Base-by-base conservation (phyloP, 2,888 invertebrate species). In the Andrena dorsata region DNA sequence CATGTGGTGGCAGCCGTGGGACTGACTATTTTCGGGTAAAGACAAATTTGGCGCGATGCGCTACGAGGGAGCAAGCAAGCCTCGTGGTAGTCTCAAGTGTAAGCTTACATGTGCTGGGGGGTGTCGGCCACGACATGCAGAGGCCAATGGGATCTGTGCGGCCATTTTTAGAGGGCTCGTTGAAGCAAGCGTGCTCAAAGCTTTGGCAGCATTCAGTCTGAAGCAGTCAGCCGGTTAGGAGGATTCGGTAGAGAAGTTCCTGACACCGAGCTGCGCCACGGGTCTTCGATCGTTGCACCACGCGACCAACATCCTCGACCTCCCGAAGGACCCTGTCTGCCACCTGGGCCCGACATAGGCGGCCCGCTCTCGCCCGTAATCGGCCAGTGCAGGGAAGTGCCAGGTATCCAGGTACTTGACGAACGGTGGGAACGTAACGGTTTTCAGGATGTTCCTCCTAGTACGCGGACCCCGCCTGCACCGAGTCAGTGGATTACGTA, bases 11-110 rank as follows among this genome's bases (percentile, higher is more conserved):
- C 91, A 92, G 91, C 92, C 92, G 90, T 92, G 92, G 92, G 92
- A 92, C 91, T 89, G 91, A 92, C 93, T 94, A 94, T 94, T 97
- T 97, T 97, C 95, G 96, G 96, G 96, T 96, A 96, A 96, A 96
- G 96, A 96, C 97, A 96, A 96, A 97, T 96, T 97, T 96, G 96
- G 97, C 96, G 94, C 94, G 95, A 94, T 93, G 89, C 91, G 91
- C 90, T 83, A 87, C 88, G 90, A 84, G 78, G 77, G 82, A 82
- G 86, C 76, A 66, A 82, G 82, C 88, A 69, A 73, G 77, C 78
- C 88, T 84, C 86, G 86, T 76, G 86, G 81, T 77, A 84, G 85
- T 70, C 90, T 92, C 91, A 92, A 93, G 94, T 94, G 93, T 94
- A 94, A 93, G 94, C 92, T 94, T 94, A 94, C 93, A 93, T 90